These are phyloP conservation scores for Rhinoderma darwinii DNA, from an alignment of 2,113 vertebrate genomes.

Conservation along the genomic window DNA sequence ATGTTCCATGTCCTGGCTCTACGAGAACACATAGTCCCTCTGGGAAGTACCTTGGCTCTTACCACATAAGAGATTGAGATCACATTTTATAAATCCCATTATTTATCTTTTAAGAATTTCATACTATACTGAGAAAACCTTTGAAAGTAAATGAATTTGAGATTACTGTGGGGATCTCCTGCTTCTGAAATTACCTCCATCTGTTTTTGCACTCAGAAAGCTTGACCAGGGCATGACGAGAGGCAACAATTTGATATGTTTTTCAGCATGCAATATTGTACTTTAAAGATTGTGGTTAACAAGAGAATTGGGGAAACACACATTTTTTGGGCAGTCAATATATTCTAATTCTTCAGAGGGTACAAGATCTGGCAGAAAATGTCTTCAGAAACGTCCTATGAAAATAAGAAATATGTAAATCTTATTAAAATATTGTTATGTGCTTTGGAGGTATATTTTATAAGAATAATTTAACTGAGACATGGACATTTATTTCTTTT, in stretches of 20 bases:
- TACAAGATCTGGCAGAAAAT: not conserved
- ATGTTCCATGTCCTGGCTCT: slow-evolving; percentile 11
- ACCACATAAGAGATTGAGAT: slow-evolving; percentile 33
- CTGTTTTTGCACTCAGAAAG: slow-evolving; percentile 41
- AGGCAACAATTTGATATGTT: slow-evolving; percentile 20
- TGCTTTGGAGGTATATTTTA: not conserved
- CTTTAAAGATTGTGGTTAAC: slow-evolving; percentile 37
- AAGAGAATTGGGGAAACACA: slow-evolving; percentile 22
- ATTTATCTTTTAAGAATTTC: slow-evolving; percentile 48
- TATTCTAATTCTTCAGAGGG: slow-evolving; percentile 22
- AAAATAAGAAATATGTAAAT: not conserved
- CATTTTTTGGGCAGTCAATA: not conserved
- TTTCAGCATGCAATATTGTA: not conserved
- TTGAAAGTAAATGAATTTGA: slow-evolving; percentile 47
- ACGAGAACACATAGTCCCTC: not conserved
- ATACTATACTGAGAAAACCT: slow-evolving; percentile 43
- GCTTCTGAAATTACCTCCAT: slow-evolving; percentile 54
- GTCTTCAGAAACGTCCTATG: not conserved
- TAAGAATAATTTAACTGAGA: not conserved
- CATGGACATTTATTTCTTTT: too few relatives aligned
- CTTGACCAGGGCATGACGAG: slow-evolving; percentile 13
- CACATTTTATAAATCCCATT: slow-evolving; percentile 53
- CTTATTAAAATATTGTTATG: not conserved
- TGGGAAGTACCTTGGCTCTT: slow-evolving; percentile 1
- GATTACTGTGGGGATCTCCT: slow-evolving; percentile 45